These are phyloP conservation scores for Maconellicoccus hirsutus DNA, from an alignment of 1,140 invertebrate genomes.

Conservation along the genomic window DNA sequence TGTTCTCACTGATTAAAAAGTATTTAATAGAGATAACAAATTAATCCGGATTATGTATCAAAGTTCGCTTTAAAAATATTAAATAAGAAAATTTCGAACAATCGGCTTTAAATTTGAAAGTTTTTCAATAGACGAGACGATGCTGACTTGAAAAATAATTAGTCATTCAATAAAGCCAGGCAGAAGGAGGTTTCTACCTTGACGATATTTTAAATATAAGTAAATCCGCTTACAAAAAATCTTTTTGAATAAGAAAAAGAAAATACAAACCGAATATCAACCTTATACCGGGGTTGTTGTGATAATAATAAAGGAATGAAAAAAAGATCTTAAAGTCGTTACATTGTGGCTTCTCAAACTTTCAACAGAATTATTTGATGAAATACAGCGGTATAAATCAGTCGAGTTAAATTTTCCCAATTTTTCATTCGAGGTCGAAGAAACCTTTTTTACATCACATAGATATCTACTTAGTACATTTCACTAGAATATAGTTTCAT, in stretches of 20 bases:
- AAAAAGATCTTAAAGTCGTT: neutral
- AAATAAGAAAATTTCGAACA: neutral
- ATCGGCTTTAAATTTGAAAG: neutral
- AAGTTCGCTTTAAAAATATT: neutral
- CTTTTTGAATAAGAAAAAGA: neutral
- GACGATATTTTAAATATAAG: slow-evolving; percentile 17
- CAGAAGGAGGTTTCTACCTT: neutral
- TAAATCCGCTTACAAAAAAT: slow-evolving; percentile 15
- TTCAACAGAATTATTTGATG: neutral
- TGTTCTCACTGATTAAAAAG: neutral
- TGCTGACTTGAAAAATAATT: neutral
- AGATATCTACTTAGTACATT: no score
- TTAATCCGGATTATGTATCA: neutral
- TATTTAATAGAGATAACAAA: slow-evolving; percentile 1
- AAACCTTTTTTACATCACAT: no score
- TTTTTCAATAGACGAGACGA: slow-evolving; percentile 1
- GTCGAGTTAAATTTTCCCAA: neutral
- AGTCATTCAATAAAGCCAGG: neutral
- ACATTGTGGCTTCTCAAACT: neutral
- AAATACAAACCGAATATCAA: slow-evolving; percentile 14
- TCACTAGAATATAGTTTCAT: no score
- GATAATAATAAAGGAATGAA: slow-evolving; percentile 13
- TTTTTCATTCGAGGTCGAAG: no score
- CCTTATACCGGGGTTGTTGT: neutral
- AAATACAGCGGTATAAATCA: no score